Conservation (phyloP, 2,113 vertebrate species). For the Archocentrus centrarchus region DNA sequence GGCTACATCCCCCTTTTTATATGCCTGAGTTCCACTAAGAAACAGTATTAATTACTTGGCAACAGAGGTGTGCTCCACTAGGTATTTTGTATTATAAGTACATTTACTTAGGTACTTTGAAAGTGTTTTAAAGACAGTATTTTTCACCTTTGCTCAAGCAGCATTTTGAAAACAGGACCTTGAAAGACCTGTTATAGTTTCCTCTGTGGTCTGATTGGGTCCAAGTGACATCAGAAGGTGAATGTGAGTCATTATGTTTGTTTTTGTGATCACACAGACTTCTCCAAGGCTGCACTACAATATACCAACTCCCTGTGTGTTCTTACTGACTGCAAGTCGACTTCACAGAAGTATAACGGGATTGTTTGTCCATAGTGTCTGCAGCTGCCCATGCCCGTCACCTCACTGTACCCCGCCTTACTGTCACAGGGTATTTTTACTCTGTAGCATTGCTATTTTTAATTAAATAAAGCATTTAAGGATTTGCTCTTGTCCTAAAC, state of each 20-base stretch:
- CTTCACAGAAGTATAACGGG: neutral
- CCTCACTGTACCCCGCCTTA: no score
- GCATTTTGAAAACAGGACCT: neutral
- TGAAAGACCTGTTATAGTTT: neutral
- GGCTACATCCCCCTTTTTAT: neutral
- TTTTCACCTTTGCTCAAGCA: neutral
- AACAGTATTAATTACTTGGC: rapidly evolving
- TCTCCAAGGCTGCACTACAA: neutral
- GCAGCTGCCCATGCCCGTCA: neutral
- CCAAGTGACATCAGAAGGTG: neutral
- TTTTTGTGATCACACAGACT: neutral
- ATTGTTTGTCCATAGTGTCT: neutral
- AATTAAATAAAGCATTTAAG: neutral
- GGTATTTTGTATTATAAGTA: no score
- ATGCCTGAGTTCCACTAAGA: neutral
- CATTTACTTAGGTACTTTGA: neutral
- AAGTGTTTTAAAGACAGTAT: neutral
- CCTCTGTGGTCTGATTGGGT: neutral
- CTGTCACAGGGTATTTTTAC: neutral
- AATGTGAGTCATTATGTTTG: neutral
- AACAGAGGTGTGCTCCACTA: neutral
- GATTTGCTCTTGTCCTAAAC: neutral
- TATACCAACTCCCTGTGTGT: neutral
- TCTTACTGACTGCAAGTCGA: neutral
- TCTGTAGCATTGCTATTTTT: neutral